phyloP scores from a whole-genome alignment of 2,113 vertebrate genomes.

The Festucalex cinctus region DNA sequence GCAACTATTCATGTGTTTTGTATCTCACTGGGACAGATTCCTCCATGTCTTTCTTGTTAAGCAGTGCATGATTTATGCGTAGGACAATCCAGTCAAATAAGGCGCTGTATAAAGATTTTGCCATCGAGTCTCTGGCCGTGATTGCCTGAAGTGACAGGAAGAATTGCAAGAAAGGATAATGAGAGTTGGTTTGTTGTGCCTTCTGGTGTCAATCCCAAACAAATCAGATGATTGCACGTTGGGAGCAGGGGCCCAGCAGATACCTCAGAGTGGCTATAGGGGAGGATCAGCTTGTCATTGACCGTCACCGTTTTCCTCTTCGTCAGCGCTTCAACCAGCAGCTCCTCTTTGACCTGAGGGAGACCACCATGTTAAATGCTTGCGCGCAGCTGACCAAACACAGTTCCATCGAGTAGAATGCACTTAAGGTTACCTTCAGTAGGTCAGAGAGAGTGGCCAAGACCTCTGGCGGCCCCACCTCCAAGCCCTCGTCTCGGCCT shows the following conservation, averaged over 20 bases:
- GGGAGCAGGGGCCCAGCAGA: slow-evolving; percentile 9
- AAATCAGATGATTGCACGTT: background rate
- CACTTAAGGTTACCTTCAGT: slow-evolving; percentile 76
- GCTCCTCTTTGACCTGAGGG: slow-evolving; percentile 89
- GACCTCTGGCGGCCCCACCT: slow-evolving; percentile 90
- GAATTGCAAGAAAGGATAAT: background rate
- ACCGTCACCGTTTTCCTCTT: slow-evolving; percentile 96
- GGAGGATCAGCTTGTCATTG: slow-evolving; percentile 94
- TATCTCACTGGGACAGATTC: slow-evolving; percentile 85
- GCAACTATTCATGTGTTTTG: background rate
- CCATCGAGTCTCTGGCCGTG: slow-evolving; percentile 97
- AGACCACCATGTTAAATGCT: slow-evolving; percentile 14
- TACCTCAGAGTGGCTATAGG: slow-evolving; percentile 94
- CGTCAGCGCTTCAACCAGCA: slow-evolving; percentile 92
- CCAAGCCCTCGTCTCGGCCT: slow-evolving; percentile 91
- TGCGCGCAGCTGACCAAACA: background rate
- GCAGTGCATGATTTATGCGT: slow-evolving; percentile 94
- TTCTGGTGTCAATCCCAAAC: background rate
- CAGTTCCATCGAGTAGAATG: background rate
- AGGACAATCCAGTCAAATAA: slow-evolving; percentile 98
- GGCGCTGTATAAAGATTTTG: slow-evolving; percentile 98
- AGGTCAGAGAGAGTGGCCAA: slow-evolving; percentile 90
- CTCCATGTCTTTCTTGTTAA: slow-evolving; percentile 97
- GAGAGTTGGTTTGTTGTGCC: background rate
- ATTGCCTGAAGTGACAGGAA: slow-evolving; percentile 76